Evolutionary conservation across 2,797 vertebrate species (phyloP).

Genomic region (Bucorvus abyssinicus): DNA sequence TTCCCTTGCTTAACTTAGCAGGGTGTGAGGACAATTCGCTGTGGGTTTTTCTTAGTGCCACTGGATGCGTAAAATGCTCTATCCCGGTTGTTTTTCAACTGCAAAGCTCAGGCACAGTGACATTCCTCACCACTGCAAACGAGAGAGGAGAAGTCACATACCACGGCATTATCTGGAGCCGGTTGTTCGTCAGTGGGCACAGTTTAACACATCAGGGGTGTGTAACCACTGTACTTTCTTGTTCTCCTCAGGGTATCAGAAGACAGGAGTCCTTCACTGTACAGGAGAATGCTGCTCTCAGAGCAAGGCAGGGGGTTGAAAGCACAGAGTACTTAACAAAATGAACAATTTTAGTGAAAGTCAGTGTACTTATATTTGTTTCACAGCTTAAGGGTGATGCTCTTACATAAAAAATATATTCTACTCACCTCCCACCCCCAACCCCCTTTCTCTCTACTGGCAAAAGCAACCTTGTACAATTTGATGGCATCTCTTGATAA

Average conservation of each 20-base stretch:
- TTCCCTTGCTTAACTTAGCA: background rate
- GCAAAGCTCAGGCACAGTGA: background rate
- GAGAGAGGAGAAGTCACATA: background rate
- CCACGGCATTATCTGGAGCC: background rate
- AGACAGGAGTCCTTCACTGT: background rate
- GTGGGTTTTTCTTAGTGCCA: background rate
- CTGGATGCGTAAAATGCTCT: background rate
- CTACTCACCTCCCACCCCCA: rapidly evolving
- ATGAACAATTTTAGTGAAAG: background rate
- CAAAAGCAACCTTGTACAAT: background rate
- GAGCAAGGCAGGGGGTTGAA: background rate
- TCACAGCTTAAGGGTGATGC: background rate
- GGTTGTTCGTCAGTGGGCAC: background rate
- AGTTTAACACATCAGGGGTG: background rate
- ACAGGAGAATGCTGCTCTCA: background rate
- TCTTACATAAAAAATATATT: background rate
- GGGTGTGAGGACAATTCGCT: background rate
- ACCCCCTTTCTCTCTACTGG: background rate
- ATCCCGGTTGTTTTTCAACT: background rate
- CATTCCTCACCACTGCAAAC: background rate
- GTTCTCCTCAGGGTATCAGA: background rate
- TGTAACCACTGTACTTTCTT: background rate
- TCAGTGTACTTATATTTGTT: background rate
- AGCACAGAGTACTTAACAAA: background rate
- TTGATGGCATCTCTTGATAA: background rate